Evolutionary conservation across 2,797 vertebrate species (phyloP).

Genomic region (Myotis findleyi): DNA sequence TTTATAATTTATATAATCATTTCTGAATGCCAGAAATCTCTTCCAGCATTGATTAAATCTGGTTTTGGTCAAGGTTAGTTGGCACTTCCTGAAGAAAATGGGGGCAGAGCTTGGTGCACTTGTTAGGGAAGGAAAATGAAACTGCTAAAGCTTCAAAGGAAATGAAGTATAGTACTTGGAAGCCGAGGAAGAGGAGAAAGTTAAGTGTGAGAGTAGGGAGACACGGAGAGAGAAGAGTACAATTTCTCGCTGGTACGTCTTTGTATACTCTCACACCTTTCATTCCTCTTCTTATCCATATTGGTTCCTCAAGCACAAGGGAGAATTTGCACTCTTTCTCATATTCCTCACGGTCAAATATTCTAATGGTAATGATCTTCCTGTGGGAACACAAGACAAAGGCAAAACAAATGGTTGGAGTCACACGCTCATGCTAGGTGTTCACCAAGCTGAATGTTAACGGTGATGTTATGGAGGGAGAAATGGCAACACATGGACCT

Average conservation of each 20-base stretch:
- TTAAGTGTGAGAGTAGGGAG: constrained; percentile 90
- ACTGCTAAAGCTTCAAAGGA: constrained; percentile 85
- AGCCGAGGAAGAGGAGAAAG: constrained; percentile 87
- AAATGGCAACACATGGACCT: constrained; percentile 83
- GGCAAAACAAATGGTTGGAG: constrained; percentile 92
- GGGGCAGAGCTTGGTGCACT: constrained; percentile 24
- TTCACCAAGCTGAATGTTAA: constrained; percentile 82
- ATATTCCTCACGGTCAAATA: constrained; percentile 97
- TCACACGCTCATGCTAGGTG: constrained; percentile 88
- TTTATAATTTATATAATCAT: neutral
- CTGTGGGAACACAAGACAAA: constrained; percentile 97
- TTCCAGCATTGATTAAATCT: neutral
- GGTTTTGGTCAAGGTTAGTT: constrained; percentile 56
- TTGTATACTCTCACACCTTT: constrained; percentile 96
- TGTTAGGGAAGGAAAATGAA: constrained; percentile 74
- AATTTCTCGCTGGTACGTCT: constrained; percentile 88
- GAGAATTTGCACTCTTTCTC: constrained; percentile 96
- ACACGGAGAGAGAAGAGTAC: constrained; percentile 90
- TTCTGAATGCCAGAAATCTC: constrained; percentile 13
- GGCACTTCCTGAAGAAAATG: constrained; percentile 26
- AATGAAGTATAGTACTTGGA: constrained; percentile 85
- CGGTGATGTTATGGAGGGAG: constrained; percentile 85
- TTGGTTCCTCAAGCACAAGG: constrained; percentile 96
- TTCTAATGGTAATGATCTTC: constrained; percentile 95
- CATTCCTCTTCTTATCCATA: constrained; percentile 95